Base-by-base conservation (phyloP, 1,140 invertebrate genomes). In the Sycophila sp. region DNA sequence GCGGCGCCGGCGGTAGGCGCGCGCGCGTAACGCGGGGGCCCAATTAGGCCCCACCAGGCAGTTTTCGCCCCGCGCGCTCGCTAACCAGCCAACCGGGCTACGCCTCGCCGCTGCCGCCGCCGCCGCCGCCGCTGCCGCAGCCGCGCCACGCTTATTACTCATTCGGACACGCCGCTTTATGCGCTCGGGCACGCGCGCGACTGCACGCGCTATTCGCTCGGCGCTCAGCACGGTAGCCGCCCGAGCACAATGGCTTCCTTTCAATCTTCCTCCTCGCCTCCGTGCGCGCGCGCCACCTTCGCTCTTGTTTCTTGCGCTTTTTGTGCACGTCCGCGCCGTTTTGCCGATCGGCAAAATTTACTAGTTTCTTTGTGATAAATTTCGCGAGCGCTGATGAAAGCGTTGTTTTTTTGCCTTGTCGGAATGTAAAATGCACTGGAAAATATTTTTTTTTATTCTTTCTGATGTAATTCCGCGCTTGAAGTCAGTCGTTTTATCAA, bases 141-240 rank as follows among this genome's bases (percentile, higher is more conserved):
- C n/a, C n/a, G n/a, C n/a, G n/a, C n/a, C 79, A 83, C 77, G 78
- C 80, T 84, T 82, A 82, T 83, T 83, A 81, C 77, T 81, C 80
- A 81, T 84, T 83, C 80, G 73, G 78, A 80, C 80, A 81, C 81
- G 81, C 80, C 78, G 79, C 81, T 83, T 81, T 82, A 79, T 84
- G 77, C 77, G 75, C 78, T 51, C 24, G 72, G n/a, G n/a, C 77
- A 70, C 73, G 71, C 70, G 73, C 42, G 69, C 55, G 7, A 60
- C 26, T 40, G 38, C 47, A 34, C 38, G 30, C 38, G 49, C 62
- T 66, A 56, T 19, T 63, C 28, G 42, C 53, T 1, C 69, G 68
- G n/a, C n/a, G n/a, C n/a, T n/a, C 15, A 22, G 19, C 26, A 47
- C 42, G 17, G 60, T 63, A 34, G 42, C 28, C 40, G 10, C 28